Percentiles rank a stretch among this genome's conserved stretches.
phyloP scores from a whole-genome alignment of 2,113 vertebrate species.

The Entosphenus tridentatus region DNA sequence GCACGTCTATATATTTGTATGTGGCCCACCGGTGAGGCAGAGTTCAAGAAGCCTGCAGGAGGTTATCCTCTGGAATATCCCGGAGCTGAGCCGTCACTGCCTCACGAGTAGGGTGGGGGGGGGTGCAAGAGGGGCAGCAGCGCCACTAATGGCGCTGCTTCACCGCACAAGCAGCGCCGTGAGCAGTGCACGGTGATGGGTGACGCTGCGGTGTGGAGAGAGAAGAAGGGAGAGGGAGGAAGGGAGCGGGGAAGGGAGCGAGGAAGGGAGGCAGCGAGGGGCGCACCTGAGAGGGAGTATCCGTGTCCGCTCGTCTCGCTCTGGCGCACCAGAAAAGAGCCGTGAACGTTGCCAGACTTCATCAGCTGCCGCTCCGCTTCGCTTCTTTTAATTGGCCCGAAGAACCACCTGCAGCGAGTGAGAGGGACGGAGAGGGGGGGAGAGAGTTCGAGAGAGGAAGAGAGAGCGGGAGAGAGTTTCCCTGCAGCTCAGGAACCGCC shows the following conservation, averaged over 20 bases:
- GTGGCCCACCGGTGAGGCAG: too few relatives aligned
- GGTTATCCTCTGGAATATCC: too few relatives aligned
- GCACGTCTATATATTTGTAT: too few relatives aligned
- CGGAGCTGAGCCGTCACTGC: too few relatives aligned
- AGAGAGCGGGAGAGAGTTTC: neutral
- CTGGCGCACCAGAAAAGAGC: conserved; percentile 3
- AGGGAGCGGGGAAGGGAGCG: neutral
- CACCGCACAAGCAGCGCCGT: too few relatives aligned
- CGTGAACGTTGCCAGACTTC: neutral
- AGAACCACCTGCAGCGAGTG: neutral
- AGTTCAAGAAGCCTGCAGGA: too few relatives aligned
- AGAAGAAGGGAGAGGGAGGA: neutral
- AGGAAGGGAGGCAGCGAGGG: neutral
- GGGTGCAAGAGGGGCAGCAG: too few relatives aligned
- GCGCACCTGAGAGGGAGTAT: neutral
- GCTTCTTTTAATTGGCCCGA: conserved; percentile 1
- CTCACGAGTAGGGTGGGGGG: too few relatives aligned
- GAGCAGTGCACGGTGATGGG: too few relatives aligned
- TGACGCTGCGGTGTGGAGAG: neutral
- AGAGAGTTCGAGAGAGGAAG: neutral
- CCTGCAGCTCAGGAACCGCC: too few relatives aligned
- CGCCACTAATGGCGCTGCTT: too few relatives aligned
- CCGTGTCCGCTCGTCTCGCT: neutral
- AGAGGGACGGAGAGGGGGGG: neutral
- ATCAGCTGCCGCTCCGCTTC: conserved; percentile 3